A percentile compares a stretch with the other conserved stretches of the same genome.
These are phyloP conservation scores for Hippoglossus hippoglossus DNA, from an alignment of 2,797 vertebrate genomes.

Conservation along the genomic window DNA sequence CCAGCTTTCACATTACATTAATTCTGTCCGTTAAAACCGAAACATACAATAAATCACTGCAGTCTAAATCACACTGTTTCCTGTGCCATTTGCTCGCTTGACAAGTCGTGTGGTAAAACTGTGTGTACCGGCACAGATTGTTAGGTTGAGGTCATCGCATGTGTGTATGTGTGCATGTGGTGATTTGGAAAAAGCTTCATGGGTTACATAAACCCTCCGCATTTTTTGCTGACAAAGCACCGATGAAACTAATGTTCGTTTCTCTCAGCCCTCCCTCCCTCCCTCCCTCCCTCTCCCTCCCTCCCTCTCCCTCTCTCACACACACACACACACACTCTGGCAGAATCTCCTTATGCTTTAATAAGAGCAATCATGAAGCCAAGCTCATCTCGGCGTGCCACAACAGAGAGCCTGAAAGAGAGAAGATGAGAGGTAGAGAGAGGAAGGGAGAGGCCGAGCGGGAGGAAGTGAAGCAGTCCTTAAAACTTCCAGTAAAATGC, in stretches of 20 bases:
- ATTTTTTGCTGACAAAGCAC: slow-evolving; percentile 60
- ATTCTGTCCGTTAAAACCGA: not conserved
- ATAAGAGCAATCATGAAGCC: slow-evolving; percentile 68
- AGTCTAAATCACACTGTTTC: too few species aligned
- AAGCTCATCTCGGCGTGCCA: slow-evolving; percentile 50
- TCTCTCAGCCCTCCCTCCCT: too few species aligned
- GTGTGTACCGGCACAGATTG: slow-evolving; percentile 13
- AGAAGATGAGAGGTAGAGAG: slow-evolving; percentile 52
- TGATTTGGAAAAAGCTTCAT: slow-evolving; percentile 41
- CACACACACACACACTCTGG: slow-evolving; percentile 12
- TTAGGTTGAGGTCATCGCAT: slow-evolving; percentile 22
- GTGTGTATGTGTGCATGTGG: slow-evolving; percentile 36
- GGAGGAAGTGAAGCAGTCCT: slow-evolving; percentile 16
- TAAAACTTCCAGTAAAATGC: slow-evolving; percentile 24
- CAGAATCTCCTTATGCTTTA: slow-evolving; percentile 39
- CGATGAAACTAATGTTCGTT: slow-evolving; percentile 9
- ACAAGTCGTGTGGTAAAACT: not conserved
- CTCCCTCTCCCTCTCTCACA: not conserved
- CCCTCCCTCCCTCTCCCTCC: not conserved
- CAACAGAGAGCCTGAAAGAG: slow-evolving; percentile 48
- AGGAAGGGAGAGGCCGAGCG: slow-evolving; percentile 13
- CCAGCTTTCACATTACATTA: not conserved
- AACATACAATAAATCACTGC: too few species aligned
- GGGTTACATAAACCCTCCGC: slow-evolving; percentile 40
- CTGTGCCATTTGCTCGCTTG: too few species aligned